Percentiles rank a stretch among this genome's conserved stretches.
phyloP scores from a whole-genome alignment of 2,113 vertebrate species.

The Irena cyanogastra region DNA sequence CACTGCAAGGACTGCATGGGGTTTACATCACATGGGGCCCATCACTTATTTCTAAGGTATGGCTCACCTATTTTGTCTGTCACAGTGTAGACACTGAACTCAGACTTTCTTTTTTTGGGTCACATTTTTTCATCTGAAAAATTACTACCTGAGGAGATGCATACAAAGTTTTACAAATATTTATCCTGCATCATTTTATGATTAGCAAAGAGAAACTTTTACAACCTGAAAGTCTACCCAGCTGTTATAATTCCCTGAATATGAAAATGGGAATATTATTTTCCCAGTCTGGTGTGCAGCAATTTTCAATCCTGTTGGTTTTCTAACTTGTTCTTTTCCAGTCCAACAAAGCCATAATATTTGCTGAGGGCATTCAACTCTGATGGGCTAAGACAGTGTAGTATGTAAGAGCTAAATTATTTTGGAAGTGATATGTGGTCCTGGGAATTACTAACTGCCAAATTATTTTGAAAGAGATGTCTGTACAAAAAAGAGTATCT shows the following conservation, averaged over 20 bases:
- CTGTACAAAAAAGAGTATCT: neutral
- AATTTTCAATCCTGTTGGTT: neutral
- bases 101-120: neutral
- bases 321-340: neutral
- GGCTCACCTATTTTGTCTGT: neutral
- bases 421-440: slow-evolving; percentile 5
- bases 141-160: neutral
- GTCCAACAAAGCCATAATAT: neutral
- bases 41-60: neutral
- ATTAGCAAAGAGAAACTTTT: neutral
- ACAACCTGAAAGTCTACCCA: neutral
- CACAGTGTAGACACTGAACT: neutral
- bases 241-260: neutral
- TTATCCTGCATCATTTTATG: neutral
- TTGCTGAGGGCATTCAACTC: slow-evolving; percentile 8
- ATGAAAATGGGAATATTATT: neutral
- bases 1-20: neutral
- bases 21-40: neutral
- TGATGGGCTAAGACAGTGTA: neutral
- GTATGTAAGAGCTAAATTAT: neutral
- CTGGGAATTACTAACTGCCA: neutral
- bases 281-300: neutral
- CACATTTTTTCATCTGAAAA: neutral
- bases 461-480: neutral
- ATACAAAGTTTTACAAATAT: neutral